Evolutionary conservation across 2,888 invertebrate genomes (phyloP), one percentile per base, ranked within the genome.

Genomic region (Ectemnius continuus): DNA sequence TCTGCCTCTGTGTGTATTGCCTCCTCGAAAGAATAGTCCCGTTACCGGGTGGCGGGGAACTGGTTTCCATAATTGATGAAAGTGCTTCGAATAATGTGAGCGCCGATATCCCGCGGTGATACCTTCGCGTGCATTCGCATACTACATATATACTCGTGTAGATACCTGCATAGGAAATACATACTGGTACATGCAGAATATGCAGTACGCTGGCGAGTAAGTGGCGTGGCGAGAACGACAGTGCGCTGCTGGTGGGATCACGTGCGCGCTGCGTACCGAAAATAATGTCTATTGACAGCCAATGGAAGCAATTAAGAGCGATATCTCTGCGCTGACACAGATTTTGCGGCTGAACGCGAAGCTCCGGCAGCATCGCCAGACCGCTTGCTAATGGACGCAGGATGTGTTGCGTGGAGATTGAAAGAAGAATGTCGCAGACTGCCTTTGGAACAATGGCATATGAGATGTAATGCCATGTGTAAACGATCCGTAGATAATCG

Each of bases 271-370:
- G 64, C 61, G 36, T 8, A 73, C 64, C 67, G 62, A 69, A 82
- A 81, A 81, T 79, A 76, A 76, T 81, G 46, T 61, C 60, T 73
- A 82, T 83, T 83, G 79, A 61, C 71, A 64, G 52, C 72, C 81
- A 81, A 81, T 79, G 62, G 64, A 77, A 64, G 64, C 84, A 83
- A 83, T 83, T 83, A 83, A 64, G 76, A 75, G 28, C 76, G 79
- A 77, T 79, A 68, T 75, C 67, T 57, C 16, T 36, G 36, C 23
- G 45, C 63, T 83, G 83, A 83, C 78, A 82, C 56, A 80, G 70
- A 76, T 82, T 75, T 76, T 61, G 26, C 52, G 52, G 36, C 59
- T 75, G 73, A 70, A 70, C 59, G 63, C 61, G 52, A 64, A 72
- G 70, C 36, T 11, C 36, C 36, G 8, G 1, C 8, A 36, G 36